Base-by-base conservation (phyloP, 1,140 invertebrate species). In the Prorops nasuta region DNA sequence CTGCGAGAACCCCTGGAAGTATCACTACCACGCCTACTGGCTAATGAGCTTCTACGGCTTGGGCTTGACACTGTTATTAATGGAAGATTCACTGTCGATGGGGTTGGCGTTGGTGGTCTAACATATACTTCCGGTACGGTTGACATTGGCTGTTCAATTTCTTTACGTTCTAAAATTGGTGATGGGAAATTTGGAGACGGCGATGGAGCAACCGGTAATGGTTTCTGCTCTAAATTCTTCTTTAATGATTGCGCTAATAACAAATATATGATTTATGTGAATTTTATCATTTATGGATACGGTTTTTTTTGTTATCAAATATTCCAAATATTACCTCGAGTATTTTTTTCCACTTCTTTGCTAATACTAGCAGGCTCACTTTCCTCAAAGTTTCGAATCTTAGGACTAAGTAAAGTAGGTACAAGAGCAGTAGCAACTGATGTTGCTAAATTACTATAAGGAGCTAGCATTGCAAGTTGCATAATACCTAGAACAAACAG, bases 381-480 rank as follows among this genome's bases (percentile, higher is more conserved):
- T 34, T 78, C 71, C 32, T 80, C 79, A 1, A 45, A 51, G 45
- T 35, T n/a, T 18, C 58, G 64, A 15, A 80, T 73, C 51, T 79
- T 81, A 10, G 82, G 78, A 14, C 78, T 71, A 38, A 80, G 66
- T 17, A 83, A 66, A 19, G 80, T 81, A 16, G 81, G 81, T 15
- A 82, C 76, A 1, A 82, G 62, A 12, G 81, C 79, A 10, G 82
- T 79, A 8, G 81, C 77, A 31, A 84, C 78, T 0, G 81, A 81
- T 2, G 79, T 78, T 9, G 82, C 81, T 45, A 84, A 68, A 61
- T 82, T 83, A 63, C 77, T 80, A 56, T 81, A 81, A 24, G 81
- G 81, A 16, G 81, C 80, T 53, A 83, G 66, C 64, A 81, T 77
- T 15, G 80, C 79, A 37, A 83, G 65, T 64, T 82, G 80, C 74